Base-by-base conservation (phyloP, 2,888 invertebrate genomes). In the Phaonia tiefii region DNA sequence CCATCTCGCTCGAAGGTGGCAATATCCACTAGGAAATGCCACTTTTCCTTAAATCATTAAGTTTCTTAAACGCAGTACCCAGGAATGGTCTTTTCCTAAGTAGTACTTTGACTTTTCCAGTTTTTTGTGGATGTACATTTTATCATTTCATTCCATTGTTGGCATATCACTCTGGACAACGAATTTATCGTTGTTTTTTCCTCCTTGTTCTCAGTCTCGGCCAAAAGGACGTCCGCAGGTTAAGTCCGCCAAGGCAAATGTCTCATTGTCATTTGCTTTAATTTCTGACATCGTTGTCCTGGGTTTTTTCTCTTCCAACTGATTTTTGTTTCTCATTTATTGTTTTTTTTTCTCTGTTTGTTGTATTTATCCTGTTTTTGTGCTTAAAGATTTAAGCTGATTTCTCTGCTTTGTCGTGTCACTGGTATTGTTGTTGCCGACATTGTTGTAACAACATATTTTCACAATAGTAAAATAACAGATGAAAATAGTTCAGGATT, bases 181-280 rank as follows among this genome's bases (percentile, higher is more conserved):
- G 31, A 5, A 31, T 31, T 31, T 31, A 31, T 31, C 31, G n/a
- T 46, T 22, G 22, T 51, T 51, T 22, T 7, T 51, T 46, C 46
- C 4, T 46, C 17, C 15, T 11, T 31, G 31, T 31, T n/a, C 31
- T 31, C 31, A 31, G 31, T 31, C 17, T 42, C 39, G 63, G 63
- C 63, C 63, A 63, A 63, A 60, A 39, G 13, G 22, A 42, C 39
- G 63, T 63, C 63, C 63, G 63, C 63, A 63, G 63, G 63, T 63
- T 63, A 63, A 63, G 63, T 39, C 22, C 63, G 37, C 39, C 42
- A 42, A 42, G 63, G 63, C 63, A 63, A 63, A 37, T 63, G 63
- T 63, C 63, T 63, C 63, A 63, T 63, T 63, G 63, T 63, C 39
- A 63, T 63, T 63, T 63, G 63, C 63, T 63, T 63, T 63, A 63